Evolutionary conservation across 53 echinoderm and acorn worm genomes (phyloP).

Genomic region (Astropecten irregularis): DNA sequence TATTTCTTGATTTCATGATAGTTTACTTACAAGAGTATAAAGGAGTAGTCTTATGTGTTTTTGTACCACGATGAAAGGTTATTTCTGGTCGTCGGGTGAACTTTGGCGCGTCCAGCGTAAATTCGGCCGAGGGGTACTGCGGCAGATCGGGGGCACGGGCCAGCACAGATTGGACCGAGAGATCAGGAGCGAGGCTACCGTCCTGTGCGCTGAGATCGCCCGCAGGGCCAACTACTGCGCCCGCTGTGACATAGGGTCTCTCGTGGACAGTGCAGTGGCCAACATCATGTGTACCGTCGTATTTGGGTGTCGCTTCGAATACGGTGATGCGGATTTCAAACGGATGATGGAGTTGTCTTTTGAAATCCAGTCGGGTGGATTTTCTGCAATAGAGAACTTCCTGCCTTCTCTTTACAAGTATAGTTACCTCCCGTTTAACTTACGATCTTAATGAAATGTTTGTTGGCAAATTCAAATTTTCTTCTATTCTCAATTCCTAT

Average conservation of each 20-base stretch:
- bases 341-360: neutral
- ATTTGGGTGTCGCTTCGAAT: neutral
- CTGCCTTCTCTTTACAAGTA: neutral
- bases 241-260: neutral
- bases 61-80: no score
- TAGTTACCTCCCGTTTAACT: no score
- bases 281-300: slow-evolving; percentile 14
- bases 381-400: slow-evolving; percentile 14
- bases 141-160: neutral
- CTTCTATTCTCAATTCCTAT: no score
- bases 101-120: slow-evolving; percentile 10
- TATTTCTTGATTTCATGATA: no score
- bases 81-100: slow-evolving; percentile 14
- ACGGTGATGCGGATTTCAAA: neutral
- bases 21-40: no score
- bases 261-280: neutral
- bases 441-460: no score
- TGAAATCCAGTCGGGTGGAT: slow-evolving; percentile 5
- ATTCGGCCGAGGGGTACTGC: neutral
- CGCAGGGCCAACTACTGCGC: neutral
- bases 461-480: no score
- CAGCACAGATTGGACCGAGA: neutral
- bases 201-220: slow-evolving; percentile 1
- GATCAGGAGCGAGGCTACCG: neutral
- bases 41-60: no score